These are phyloP conservation scores for Dryobota labecula DNA, from an alignment of 2,888 invertebrate species.

Conservation along the genomic window DNA sequence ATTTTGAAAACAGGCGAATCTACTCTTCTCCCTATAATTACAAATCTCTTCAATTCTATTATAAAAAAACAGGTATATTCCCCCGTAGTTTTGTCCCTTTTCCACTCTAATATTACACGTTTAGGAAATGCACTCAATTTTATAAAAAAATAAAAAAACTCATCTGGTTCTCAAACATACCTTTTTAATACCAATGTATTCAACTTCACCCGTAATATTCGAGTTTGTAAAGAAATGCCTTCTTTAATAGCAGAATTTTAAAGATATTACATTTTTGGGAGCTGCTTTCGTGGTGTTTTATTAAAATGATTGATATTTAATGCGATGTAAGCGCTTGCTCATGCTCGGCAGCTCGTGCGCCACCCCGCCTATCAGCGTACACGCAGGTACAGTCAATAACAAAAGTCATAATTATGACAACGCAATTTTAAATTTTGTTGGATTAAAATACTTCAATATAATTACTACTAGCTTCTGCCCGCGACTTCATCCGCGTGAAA, in stretches of 20 bases:
- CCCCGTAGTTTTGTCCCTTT: too few species aligned
- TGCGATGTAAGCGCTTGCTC: constrained; percentile 7
- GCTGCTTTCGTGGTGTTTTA: not conserved
- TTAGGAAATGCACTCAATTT: too few species aligned
- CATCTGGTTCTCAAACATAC: not conserved
- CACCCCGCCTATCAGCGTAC: constrained; percentile 22
- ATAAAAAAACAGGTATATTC: not conserved
- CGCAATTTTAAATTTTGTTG: not conserved
- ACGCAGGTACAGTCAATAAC: constrained; percentile 13
- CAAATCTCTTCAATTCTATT: not conserved
- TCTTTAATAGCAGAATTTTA: not conserved
- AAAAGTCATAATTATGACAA: not conserved
- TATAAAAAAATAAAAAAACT: too few species aligned
- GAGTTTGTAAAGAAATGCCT: not conserved
- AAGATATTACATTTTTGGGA: constrained; percentile 12
- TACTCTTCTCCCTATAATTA: not conserved
- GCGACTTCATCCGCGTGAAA: too few species aligned
- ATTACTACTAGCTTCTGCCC: too few species aligned
- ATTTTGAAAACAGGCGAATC: not conserved
- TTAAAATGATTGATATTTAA: constrained; percentile 35
- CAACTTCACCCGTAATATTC: not conserved
- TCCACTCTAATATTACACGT: too few species aligned
- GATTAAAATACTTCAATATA: too few species aligned
- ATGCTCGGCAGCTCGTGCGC: constrained; percentile 25
- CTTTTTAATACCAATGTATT: not conserved